Base-by-base conservation (phyloP, 2,797 vertebrate species). In the Pitangus sulphuratus region DNA sequence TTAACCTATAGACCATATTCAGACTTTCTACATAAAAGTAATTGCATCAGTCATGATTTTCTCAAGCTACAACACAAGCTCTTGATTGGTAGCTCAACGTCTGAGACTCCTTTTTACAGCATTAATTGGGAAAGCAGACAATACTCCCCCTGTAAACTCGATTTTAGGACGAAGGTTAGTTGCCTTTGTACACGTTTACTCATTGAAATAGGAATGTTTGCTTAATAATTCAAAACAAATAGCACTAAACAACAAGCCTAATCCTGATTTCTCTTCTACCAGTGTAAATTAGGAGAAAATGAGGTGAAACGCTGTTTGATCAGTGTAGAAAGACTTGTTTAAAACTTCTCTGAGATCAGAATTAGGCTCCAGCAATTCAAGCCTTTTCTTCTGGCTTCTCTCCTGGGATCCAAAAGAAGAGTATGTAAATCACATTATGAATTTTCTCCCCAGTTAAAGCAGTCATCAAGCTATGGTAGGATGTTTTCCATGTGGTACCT, bases 221-320 rank as follows among this genome's bases (percentile, higher is more conserved):
- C 95, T 96, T 97, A 96, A 95, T 97, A 96, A 96, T 95, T 95
- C 96, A 96, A 94, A 96, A 95, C 95, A 97, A 97, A 97, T 95
- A 95, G 90, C 93, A 90, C 84, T 91, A 96, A 96, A 96, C 96
- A 94, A 95, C 95, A 95, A 95, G 80, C 90, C 93, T 97, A 96
- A 96, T 96, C 91, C 94, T 95, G 96, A 95, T 97, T 94, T 95
- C 96, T 93, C 85, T 71, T 96, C 95, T 84, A 78, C 93, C 95
- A 95, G 91, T 84, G 89, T 96, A 97, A 95, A 95, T 96, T 95
- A 96, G 90, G 91, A 94, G 94, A 95, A 96, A 97, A 95, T 95
- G 86, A 93, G 83, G 93, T 87, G 93, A 96, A 95, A 97, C 92
- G 90, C 88, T 75, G 17, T 90, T 95, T 95, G 95, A 94, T 91